Conservation (phyloP, 2,113 vertebrate genomes). For the Halcyon senegalensis region DNA sequence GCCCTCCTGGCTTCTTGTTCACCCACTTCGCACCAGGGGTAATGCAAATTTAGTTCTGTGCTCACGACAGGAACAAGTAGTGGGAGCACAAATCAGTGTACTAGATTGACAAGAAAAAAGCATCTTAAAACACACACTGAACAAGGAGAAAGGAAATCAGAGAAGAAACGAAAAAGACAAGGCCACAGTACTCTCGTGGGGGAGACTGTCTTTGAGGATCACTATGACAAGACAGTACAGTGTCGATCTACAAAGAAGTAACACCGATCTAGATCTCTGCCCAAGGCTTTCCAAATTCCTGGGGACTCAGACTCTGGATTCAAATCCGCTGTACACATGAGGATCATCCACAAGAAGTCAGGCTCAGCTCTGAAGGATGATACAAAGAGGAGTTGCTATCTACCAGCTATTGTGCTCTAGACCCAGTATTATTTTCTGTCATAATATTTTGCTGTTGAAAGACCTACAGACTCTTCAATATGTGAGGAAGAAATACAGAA, state of each 20-base stretch:
- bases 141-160: background rate
- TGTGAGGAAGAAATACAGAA: background rate
- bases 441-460: background rate
- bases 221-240: background rate
- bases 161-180: background rate
- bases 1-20: background rate
- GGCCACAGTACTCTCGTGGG: background rate
- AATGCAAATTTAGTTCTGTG: background rate
- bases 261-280: background rate
- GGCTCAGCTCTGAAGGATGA: background rate
- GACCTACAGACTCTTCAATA: background rate
- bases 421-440: background rate
- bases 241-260: background rate
- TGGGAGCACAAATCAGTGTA: background rate
- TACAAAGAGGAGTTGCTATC: background rate
- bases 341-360: background rate
- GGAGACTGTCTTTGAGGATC: background rate
- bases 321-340: background rate
- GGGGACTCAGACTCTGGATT: background rate
- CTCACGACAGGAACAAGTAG: background rate
- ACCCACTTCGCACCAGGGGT: background rate
- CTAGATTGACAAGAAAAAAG: background rate
- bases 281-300: background rate
- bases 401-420: background rate
- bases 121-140: background rate